phyloP scores from a whole-genome alignment of 2,113 vertebrate genomes.

The Gambusia affinis region DNA sequence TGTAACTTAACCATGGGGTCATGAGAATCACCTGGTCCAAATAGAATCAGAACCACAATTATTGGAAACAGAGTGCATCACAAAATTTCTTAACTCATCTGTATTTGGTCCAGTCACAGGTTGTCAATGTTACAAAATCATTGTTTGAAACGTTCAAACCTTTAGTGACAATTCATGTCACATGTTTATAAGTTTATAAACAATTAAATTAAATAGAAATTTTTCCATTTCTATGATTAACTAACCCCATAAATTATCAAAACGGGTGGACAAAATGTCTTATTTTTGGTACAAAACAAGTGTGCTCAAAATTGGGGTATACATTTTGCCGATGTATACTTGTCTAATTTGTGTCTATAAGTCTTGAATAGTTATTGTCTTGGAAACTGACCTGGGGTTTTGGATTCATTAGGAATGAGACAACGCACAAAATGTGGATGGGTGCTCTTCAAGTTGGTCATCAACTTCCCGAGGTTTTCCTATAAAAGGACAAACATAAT shows the following conservation, averaged over 20 bases:
- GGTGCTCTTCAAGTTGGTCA: constrained; percentile 90
- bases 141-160: not conserved
- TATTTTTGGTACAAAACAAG: too few species aligned
- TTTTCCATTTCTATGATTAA: not conserved
- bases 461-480: constrained; percentile 94
- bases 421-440: constrained; percentile 96
- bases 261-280: not conserved
- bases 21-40: too few species aligned
- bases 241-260: not conserved
- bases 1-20: too few species aligned
- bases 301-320: too few species aligned
- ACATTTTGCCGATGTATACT: not conserved
- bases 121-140: not conserved
- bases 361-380: not conserved
- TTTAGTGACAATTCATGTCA: not conserved
- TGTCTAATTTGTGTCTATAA: not conserved
- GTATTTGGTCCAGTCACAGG: not conserved
- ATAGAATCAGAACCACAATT: too few species aligned
- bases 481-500: constrained; percentile 43
- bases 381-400: constrained; percentile 85
- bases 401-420: constrained; percentile 94
- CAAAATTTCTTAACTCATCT: not conserved
- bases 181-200: not conserved
- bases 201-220: not conserved
- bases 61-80: too few species aligned